Evolutionary conservation across 2,113 vertebrate genomes (phyloP), one percentile per base, ranked within the genome.

Genomic region (Pan paniscus): DNA sequence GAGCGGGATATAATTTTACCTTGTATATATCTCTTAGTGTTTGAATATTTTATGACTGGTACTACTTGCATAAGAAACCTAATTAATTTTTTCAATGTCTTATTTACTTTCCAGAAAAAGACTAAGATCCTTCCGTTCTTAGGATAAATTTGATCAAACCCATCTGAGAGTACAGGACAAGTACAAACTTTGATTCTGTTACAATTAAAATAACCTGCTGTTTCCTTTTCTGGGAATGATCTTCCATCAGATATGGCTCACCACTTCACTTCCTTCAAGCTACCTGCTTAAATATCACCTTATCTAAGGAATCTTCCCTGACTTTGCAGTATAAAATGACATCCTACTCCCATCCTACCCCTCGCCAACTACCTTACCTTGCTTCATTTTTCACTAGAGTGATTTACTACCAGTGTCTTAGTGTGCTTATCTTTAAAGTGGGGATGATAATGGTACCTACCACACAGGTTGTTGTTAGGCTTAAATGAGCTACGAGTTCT

Each of bases 101-200:
- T 78, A 87, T 52, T 96, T 94, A 88, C 25, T 93, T 92, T 27
- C 55, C 48, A 83, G 94, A 82, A 96, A 75, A 90, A 68, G 38
- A 40, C 57, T 75, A 11, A 72, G 76, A 96, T 85, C 76, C 72
- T 89, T 97, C 78, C 93, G 25, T 92, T 96, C 61, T 79, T 46
- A 78, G 48, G 17, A 94, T 46, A 78, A 57, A 93, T 93, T 67
- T 95, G 32, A 97, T 92, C 52, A 93, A 96, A 81, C 8, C n/a
- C 61, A 94, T 43, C 30, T 59, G 10, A 83, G 64, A 94, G 43
- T 43, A 92, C 5, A 79, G 38, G 43, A 67, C 23, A 57, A 85
- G 38, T 30, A 67, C 27, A 95, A 95, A 89, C 20, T 55, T 96
- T 67, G 73, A 91, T 79, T 50, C 40, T 89, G 57, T 27, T 84